Conservation (phyloP, 2,113 vertebrate genomes). For the Semnornis frantzii region DNA sequence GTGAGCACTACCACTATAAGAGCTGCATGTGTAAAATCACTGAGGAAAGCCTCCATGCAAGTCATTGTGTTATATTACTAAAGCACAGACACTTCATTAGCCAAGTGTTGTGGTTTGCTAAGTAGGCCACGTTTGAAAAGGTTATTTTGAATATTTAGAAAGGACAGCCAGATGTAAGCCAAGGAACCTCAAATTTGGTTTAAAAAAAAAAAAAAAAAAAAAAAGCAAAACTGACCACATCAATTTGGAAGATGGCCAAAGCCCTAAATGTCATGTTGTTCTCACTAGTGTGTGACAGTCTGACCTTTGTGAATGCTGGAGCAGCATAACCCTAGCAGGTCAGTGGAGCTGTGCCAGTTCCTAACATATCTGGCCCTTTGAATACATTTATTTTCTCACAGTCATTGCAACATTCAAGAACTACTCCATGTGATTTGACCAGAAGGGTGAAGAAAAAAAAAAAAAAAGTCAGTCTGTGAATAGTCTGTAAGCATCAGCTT, state of each 20-base stretch:
- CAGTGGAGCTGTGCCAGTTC: conserved; percentile 32
- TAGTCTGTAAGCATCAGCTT: not conserved
- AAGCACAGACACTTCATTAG: not conserved
- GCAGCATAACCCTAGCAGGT: not conserved
- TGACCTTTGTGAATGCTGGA: conserved; percentile 3
- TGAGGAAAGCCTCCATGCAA: not conserved
- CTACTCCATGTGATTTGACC: not conserved
- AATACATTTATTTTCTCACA: not conserved
- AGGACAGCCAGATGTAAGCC: not conserved
- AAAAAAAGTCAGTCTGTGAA: not conserved
- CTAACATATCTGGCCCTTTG: not conserved
- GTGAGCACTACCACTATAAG: not conserved
- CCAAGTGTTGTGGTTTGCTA: not conserved
- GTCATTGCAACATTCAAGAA: not conserved
- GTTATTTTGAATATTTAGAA: conserved; percentile 17
- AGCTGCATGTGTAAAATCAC: not conserved
- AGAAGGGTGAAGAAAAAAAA: too few species aligned
- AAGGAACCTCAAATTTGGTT: not conserved
- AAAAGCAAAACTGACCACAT: not conserved
- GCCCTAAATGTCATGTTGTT: not conserved
- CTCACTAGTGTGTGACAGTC: not conserved
- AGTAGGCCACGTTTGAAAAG: not conserved
- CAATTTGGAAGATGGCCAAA: not conserved
- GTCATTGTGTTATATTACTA: not conserved
- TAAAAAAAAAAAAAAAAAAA: too few species aligned